A percentile compares a stretch with the other conserved stretches of the same genome.
Evolutionary conservation across 1,140 invertebrate genomes (phyloP).

Genomic region (Bombus confusus): DNA sequence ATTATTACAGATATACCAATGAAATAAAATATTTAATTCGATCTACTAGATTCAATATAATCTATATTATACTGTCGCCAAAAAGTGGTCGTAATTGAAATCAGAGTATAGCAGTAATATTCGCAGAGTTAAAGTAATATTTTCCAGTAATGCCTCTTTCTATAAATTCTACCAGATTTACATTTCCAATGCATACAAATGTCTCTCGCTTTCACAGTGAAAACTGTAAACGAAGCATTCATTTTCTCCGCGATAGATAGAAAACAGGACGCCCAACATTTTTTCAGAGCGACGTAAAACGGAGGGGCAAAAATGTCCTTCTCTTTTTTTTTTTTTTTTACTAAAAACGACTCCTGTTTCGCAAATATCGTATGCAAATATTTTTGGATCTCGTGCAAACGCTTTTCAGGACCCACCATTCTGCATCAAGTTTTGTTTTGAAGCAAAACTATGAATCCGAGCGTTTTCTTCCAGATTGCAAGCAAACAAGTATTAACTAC

Average conservation of each 20-base stretch:
- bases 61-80: no score
- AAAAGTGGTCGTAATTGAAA: background rate
- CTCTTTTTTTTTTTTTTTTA: background rate
- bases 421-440: background rate
- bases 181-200: background rate
- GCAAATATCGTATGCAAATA: background rate
- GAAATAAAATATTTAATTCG: no score
- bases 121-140: background rate
- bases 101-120: background rate
- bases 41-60: no score
- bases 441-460: background rate
- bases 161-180: background rate
- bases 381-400: background rate
- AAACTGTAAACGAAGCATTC: background rate
- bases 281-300: background rate
- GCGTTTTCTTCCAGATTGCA: background rate
- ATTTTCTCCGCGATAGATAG: background rate
- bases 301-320: background rate
- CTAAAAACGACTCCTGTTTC: background rate
- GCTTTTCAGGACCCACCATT: no score
- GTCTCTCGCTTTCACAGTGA: background rate
- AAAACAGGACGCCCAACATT: background rate
- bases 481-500: background rate
- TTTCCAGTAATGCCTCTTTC: background rate
- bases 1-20: no score